Conservation (phyloP, 2,888 invertebrate species). For the Lasioglossum marginatum region DNA sequence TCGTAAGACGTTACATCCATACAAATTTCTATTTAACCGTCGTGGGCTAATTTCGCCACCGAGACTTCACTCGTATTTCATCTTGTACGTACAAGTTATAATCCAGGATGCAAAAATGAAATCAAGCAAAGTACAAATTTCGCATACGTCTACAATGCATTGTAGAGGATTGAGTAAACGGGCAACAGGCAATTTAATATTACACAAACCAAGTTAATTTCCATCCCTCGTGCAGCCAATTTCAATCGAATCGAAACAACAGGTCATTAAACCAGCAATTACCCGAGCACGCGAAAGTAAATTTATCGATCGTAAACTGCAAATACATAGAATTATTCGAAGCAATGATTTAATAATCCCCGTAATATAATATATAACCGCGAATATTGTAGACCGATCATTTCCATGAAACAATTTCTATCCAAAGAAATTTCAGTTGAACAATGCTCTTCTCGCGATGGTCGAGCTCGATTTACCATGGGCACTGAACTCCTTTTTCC, state of each 20-base stretch:
- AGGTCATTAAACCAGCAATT: neutral
- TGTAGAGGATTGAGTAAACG: neutral
- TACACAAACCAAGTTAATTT: neutral
- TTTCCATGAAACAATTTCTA: neutral
- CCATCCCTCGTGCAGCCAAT: neutral
- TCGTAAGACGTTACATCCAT: constrained; percentile 36
- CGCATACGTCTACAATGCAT: neutral
- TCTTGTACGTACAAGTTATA: neutral
- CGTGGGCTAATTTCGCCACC: neutral
- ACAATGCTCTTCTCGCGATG: too few species aligned
- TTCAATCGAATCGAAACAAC: constrained; percentile 1
- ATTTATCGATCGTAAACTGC: neutral
- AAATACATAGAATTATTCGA: neutral
- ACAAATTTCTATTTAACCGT: neutral
- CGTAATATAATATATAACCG: neutral
- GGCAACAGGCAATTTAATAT: neutral
- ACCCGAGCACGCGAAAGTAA: neutral
- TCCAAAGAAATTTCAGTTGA: neutral
- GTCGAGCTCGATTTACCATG: constrained; percentile 26
- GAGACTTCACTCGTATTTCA: neutral
- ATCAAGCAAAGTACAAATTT: neutral
- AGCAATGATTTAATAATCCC: neutral
- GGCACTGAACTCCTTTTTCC: constrained; percentile 30
- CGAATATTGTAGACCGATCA: neutral
- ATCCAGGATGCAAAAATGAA: neutral